Evolutionary conservation across 2,113 vertebrate genomes (phyloP).

Genomic region (Nettapus auritus): DNA sequence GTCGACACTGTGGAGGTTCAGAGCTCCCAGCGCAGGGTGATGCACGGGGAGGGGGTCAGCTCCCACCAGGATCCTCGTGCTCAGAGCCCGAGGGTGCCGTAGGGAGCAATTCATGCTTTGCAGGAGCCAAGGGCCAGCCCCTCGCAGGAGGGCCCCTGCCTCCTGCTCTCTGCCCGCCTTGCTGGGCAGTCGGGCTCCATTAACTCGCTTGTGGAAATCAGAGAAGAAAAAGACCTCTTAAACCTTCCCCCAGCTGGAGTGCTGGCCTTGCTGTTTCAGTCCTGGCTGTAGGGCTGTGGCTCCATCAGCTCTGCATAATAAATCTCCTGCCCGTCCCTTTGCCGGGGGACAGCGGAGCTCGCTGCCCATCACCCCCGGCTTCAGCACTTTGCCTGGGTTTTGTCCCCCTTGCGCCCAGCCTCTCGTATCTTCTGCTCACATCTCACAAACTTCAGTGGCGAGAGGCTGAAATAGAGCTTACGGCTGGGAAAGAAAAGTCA

Average conservation of each 20-base stretch:
- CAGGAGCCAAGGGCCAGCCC: background rate
- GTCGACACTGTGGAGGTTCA: background rate
- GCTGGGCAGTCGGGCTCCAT: accelerated
- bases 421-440: background rate
- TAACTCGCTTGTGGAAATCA: background rate
- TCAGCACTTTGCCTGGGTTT: background rate
- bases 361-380: background rate
- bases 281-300: constrained; percentile 4
- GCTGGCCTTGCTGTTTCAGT: background rate
- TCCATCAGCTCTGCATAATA: background rate
- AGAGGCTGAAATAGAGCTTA: background rate
- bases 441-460: background rate
- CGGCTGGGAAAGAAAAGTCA: constrained; percentile 33
- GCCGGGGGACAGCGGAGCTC: background rate
- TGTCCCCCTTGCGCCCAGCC: background rate
- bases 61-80: background rate
- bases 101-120: background rate
- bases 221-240: background rate
- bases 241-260: background rate
- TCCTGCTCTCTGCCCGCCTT: background rate
- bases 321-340: background rate
- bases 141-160: background rate
- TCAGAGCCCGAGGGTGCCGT: background rate
- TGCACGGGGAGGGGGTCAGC: background rate
- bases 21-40: background rate